Conservation (phyloP, 2,797 vertebrate genomes). For the Catostomus latipinnis region DNA sequence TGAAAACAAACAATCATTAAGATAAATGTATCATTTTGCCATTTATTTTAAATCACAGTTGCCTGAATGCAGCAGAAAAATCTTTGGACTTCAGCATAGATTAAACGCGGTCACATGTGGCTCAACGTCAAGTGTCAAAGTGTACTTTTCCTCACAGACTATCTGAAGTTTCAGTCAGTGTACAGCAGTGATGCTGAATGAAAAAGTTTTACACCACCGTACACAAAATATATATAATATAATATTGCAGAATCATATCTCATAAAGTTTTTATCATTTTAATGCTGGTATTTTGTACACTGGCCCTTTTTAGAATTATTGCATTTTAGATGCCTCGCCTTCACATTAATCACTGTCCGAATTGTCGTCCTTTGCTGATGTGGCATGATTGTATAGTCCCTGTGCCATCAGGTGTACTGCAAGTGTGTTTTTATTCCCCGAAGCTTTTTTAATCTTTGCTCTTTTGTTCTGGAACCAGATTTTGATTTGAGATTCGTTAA, state of each 20-base stretch:
- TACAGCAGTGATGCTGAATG: constrained; percentile 64
- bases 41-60: constrained; percentile 85
- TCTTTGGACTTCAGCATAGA: constrained; percentile 95
- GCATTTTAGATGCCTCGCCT: constrained; percentile 72
- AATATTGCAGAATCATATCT: constrained; percentile 82
- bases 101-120: constrained; percentile 54
- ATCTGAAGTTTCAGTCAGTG: constrained; percentile 70
- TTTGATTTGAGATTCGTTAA: constrained; percentile 93
- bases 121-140: constrained; percentile 73
- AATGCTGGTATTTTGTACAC: constrained; percentile 89
- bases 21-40: constrained; percentile 70
- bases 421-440: constrained; percentile 84
- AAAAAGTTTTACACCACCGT: constrained; percentile 76
- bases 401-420: constrained; percentile 89
- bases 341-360: constrained; percentile 87
- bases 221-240: constrained; percentile 79
- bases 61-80: constrained; percentile 88
- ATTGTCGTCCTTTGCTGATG: constrained; percentile 82
- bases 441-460: constrained; percentile 92
- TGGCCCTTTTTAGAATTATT: constrained; percentile 87
- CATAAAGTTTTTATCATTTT: constrained; percentile 75
- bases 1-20: constrained; percentile 54
- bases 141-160: constrained; percentile 57
- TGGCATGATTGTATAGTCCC: constrained; percentile 90
- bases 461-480: constrained; percentile 97